Evolutionary conservation across 2,113 vertebrate species (phyloP).

Genomic region (Oreochromis tanganicae): DNA sequence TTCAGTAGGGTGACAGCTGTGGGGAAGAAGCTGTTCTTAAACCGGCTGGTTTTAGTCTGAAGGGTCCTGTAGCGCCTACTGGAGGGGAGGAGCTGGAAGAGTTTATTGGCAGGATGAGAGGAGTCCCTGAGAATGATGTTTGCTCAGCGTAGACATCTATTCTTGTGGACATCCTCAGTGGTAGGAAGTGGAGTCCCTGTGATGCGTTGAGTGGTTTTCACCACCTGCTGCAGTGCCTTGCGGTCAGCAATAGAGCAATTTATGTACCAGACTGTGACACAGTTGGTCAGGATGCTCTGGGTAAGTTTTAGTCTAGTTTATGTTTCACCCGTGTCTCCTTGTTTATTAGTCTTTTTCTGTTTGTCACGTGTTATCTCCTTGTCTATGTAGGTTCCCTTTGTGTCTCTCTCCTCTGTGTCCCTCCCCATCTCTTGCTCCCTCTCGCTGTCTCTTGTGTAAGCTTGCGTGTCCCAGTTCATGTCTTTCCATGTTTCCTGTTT

Average conservation of each 20-base stretch:
- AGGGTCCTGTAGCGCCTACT: neutral
- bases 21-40: neutral
- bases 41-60: neutral
- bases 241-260: neutral
- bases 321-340: neutral
- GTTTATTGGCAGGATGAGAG: neutral
- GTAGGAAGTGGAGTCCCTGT: neutral
- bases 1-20: rapidly evolving
- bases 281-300: neutral
- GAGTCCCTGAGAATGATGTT: neutral
- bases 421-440: neutral
- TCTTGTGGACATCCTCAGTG: neutral
- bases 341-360: neutral
- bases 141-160: neutral
- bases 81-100: neutral
- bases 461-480: neutral
- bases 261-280: neutral
- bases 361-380: neutral
- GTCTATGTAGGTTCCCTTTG: neutral
- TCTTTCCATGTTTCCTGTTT: neutral
- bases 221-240: neutral
- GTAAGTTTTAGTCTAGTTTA: neutral
- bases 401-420: neutral
- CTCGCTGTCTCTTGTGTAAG: neutral
- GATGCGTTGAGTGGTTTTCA: rapidly evolving